Percentiles rank a stretch among this genome's conserved stretches.
phyloP scores from a whole-genome alignment of 2,113 vertebrate species.

The Mesocricetus auratus region DNA sequence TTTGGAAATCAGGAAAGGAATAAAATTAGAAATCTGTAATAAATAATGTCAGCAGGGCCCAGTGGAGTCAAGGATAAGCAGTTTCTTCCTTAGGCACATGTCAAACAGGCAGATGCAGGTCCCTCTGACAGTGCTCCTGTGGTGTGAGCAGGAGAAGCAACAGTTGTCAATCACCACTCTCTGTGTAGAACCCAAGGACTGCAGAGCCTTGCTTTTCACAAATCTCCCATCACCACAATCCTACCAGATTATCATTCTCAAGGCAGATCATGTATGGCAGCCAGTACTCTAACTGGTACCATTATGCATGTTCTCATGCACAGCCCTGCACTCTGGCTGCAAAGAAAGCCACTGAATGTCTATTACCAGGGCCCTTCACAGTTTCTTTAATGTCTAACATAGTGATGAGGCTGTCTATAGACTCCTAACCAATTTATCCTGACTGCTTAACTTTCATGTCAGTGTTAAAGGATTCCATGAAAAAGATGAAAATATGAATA shows the following conservation, averaged over 20 bases:
- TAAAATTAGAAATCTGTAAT: slow-evolving; percentile 59
- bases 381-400: neutral
- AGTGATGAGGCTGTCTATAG: neutral
- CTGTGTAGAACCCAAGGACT: neutral
- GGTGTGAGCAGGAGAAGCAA: neutral
- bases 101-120: neutral
- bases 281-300: neutral
- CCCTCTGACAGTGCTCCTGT: neutral
- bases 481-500: neutral
- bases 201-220: neutral
- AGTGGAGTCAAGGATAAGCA: slow-evolving; percentile 33
- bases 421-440: neutral
- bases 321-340: neutral
- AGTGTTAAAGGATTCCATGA: neutral
- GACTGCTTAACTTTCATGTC: neutral
- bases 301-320: rapidly evolving
- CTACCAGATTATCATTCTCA: neutral
- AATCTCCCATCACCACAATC: neutral
- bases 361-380: neutral
- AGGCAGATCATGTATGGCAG: neutral
- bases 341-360: neutral
- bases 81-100: neutral
- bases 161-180: neutral
- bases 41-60: slow-evolving; percentile 58
- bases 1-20: slow-evolving; percentile 48